Evolutionary conservation across 2,888 invertebrate genomes (phyloP).

Genomic region (Desoria tigrina): DNA sequence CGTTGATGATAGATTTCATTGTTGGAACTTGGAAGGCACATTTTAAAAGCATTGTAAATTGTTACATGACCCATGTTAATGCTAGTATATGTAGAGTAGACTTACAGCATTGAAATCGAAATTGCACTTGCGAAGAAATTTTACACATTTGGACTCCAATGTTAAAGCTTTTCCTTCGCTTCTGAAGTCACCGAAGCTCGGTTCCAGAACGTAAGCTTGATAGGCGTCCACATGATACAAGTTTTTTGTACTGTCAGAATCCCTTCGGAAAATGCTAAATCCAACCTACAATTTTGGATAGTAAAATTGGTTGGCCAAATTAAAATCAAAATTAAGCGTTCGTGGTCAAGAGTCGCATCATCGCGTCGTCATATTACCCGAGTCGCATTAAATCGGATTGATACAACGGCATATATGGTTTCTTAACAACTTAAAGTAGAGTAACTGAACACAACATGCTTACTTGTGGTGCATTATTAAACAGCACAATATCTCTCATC

Average conservation of each 20-base stretch:
- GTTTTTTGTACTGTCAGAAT: constrained; percentile 59
- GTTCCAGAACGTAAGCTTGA: constrained; percentile 70
- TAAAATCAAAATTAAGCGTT: not conserved
- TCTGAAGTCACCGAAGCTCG: constrained; percentile 65
- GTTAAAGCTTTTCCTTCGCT: constrained; percentile 60
- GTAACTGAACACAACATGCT: not conserved
- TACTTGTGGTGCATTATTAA: constrained; percentile 42
- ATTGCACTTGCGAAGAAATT: constrained; percentile 34
- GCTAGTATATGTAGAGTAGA: too few relatives aligned
- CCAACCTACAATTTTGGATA: constrained; percentile 62
- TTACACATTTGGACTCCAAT: constrained; percentile 61
- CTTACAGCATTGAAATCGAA: constrained; percentile 73
- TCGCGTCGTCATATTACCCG: too few relatives aligned
- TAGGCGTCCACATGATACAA: constrained; percentile 65
- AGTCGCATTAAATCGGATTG: too few relatives aligned
- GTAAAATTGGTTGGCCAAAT: not conserved
- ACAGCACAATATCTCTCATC: constrained; percentile 55
- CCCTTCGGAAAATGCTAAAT: constrained; percentile 66
- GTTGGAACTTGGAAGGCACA: too few relatives aligned
- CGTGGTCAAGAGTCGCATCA: too few relatives aligned
- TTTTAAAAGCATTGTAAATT: too few relatives aligned
- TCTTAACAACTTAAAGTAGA: too few relatives aligned
- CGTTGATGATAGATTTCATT: too few relatives aligned
- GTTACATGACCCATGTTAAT: too few relatives aligned
- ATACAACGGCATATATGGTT: too few relatives aligned